Percentiles rank a stretch among this genome's conserved stretches.
Conservation (phyloP, 1,140 invertebrate species). For the Bombus haemorrhoidalis region DNA sequence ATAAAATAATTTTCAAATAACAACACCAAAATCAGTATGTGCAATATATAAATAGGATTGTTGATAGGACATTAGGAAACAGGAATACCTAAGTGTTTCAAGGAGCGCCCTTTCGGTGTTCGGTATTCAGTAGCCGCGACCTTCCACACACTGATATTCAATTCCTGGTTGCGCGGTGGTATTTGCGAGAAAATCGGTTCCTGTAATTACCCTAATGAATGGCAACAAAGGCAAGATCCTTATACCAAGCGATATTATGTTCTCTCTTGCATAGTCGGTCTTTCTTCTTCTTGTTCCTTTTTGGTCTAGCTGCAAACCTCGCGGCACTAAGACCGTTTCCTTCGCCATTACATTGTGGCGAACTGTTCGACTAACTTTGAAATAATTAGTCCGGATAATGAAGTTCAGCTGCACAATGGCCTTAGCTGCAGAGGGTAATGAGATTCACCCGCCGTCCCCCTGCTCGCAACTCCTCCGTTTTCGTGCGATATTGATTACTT, state of each 20-base stretch:
- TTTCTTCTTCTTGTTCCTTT: constrained; percentile 39
- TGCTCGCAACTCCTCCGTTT: constrained; percentile 60
- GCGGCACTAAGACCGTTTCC: constrained; percentile 73
- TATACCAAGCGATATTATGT: constrained; percentile 61
- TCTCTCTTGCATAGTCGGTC: constrained; percentile 19
- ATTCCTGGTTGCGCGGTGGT: constrained; percentile 44
- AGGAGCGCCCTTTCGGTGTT: background rate
- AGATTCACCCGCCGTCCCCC: constrained; percentile 63
- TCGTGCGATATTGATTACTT: constrained; percentile 73
- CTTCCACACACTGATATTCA: constrained; percentile 36
- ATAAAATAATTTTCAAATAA: background rate
- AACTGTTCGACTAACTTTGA: constrained; percentile 80
- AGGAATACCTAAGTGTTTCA: background rate
- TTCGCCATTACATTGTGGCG: constrained; percentile 78
- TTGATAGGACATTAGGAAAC: background rate
- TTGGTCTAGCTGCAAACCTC: constrained; percentile 50
- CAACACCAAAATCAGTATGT: background rate
- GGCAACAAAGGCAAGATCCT: constrained; percentile 67
- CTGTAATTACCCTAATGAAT: constrained; percentile 74
- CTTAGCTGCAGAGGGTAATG: constrained; percentile 70
- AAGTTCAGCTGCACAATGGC: constrained; percentile 77
- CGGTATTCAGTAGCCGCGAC: background rate
- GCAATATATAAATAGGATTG: too few species aligned
- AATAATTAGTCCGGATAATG: constrained; percentile 82
- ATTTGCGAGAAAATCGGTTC: constrained; percentile 66